These are phyloP conservation scores for Dicrostonyx torquatus DNA, from an alignment of 2,797 vertebrate genomes.

Conservation along the genomic window DNA sequence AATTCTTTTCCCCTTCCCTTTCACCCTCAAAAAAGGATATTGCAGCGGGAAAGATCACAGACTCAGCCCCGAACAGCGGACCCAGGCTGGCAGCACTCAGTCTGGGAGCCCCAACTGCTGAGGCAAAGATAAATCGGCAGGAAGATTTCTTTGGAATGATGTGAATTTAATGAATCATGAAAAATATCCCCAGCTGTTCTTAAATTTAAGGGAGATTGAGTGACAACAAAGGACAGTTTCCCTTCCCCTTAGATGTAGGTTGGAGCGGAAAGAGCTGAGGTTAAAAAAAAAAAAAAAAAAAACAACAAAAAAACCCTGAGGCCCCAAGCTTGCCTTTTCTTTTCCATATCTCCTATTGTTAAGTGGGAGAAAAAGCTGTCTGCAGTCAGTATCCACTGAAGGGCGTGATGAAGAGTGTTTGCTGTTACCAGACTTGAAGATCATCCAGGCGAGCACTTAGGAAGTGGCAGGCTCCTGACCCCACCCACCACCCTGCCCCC, in stretches of 20 bases:
- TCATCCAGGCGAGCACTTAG: conserved; percentile 52
- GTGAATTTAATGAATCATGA: conserved; percentile 90
- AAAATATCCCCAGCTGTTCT: conserved; percentile 90
- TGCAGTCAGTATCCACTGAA: conserved; percentile 78
- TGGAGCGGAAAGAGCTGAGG: conserved; percentile 85
- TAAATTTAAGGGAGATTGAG: conserved; percentile 92
- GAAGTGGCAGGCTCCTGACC: conserved; percentile 39
- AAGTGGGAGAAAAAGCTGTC: conserved; percentile 79
- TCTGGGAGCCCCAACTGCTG: conserved; percentile 85
- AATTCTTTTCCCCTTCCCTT: conserved; percentile 77
- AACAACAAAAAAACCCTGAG: conserved; percentile 78
- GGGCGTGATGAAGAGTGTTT: conserved; percentile 83
- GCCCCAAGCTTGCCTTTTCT: conserved; percentile 87
- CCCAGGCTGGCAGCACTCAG: conserved; percentile 84
- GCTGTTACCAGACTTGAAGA: conserved; percentile 80
- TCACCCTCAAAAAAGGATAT: conserved; percentile 82
- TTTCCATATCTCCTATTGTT: conserved; percentile 85
- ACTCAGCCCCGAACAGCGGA: conserved; percentile 84
- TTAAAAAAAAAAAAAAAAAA: conserved; percentile 64
- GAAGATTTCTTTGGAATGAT: conserved; percentile 91
- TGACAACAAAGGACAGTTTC: conserved; percentile 89
- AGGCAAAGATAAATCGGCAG: conserved; percentile 88
- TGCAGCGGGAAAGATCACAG: conserved; percentile 83
- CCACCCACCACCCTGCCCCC: conserved; percentile 14
- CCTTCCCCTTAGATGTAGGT: conserved; percentile 87